Evolutionary conservation across 2,888 invertebrate genomes (phyloP), one percentile per base, ranked within the genome.

Genomic region (Aphelenchoides bicaudatus): DNA sequence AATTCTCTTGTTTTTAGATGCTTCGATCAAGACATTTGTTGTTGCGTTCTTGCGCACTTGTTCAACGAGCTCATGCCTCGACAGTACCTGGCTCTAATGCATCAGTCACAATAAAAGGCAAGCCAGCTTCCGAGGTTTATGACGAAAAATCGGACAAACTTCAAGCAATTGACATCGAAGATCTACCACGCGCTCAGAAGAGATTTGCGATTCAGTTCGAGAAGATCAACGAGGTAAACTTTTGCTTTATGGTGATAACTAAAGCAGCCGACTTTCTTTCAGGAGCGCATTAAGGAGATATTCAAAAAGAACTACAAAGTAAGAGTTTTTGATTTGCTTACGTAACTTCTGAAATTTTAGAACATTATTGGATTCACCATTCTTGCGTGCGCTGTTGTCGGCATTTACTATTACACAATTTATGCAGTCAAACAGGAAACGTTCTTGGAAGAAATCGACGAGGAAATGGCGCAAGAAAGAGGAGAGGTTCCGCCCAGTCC

Each of bases 361-460:
- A 74, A 74, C 52, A 70, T 70, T 56, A 61, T 61, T 27, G 58
- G 65, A 1, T 64, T 74, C 34, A 63, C 59, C 28, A 59, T 59
- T 13, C 57, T 72, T 2, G n/a, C 64, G 13, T 49, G 56, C 0
- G 16, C 70, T 1, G 73, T 61, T 13, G 31, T 68, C 37, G 85
- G 87, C 63, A 90, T 93, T 75, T 91, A 90, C 81, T 82, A 85
- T 29, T 92, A 91, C 81, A 89, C 91, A 19, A 88, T 90, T 78
- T 84, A 84, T 66, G 86, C 91, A 5, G 88, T 93, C 50, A 88
- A 87, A 79, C 91, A 92, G 79, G 93, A 93, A 81, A 88, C 86
- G 49, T 92, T 93, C 82, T 84, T 93, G 59, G 92, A 92, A 83
- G 91, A 92, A 79, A 90, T 92, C 78, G 87, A 91, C 66, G 88